phyloP scores from a whole-genome alignment of 2,113 vertebrate genomes.

The Erythrocercus mccallii region DNA sequence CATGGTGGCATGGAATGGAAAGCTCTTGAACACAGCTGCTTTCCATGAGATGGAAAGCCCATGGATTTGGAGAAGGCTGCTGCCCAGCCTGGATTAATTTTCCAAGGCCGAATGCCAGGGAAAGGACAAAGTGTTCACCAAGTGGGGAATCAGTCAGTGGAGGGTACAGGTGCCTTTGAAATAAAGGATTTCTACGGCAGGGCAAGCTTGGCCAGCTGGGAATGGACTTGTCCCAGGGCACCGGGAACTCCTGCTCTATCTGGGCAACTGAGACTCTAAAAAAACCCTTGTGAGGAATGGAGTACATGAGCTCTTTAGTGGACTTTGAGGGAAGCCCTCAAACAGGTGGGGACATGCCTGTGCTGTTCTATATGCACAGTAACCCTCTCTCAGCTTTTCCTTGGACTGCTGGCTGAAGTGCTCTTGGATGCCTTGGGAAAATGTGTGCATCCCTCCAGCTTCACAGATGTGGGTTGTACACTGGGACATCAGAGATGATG shows the following conservation, averaged over 20 bases:
- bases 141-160: background rate
- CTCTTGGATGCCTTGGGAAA: background rate
- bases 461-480: rapidly evolving
- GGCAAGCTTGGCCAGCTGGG: background rate
- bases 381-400: background rate
- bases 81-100: background rate
- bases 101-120: background rate
- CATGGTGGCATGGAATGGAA: background rate
- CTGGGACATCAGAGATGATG: background rate
- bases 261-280: background rate
- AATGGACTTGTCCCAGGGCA: background rate
- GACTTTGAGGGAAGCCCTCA: background rate
- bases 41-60: background rate
- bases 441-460: background rate
- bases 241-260: background rate
- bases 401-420: background rate
- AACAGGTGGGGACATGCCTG: background rate
- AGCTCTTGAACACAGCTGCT: background rate
- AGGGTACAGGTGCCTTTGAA: background rate
- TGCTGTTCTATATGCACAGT: background rate
- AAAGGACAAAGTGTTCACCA: background rate
- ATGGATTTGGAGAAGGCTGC: background rate
- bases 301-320: background rate
- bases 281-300: background rate
- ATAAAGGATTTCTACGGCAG: background rate